phyloP scores from a whole-genome alignment of 2,113 vertebrate genomes.

The Corvus moneduloides region DNA sequence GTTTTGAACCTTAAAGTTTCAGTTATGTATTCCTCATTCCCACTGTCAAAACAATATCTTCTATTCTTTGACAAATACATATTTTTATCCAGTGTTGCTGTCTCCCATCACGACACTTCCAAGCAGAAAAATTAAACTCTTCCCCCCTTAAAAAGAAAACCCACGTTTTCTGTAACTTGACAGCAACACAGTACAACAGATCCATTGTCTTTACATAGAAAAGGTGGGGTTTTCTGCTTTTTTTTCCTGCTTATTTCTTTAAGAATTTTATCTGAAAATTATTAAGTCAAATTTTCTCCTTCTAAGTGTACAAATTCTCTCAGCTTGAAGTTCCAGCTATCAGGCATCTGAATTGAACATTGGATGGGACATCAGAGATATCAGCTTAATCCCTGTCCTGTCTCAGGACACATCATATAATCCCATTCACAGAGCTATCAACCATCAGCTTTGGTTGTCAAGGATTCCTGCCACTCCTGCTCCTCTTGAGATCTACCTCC shows the following conservation, averaged over 20 bases:
- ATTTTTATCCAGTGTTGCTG: background rate
- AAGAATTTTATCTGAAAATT: background rate
- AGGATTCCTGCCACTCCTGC: background rate
- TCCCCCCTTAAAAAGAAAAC: background rate
- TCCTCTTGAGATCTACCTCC: background rate
- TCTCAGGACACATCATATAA: background rate
- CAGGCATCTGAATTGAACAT: background rate
- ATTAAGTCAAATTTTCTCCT: background rate
- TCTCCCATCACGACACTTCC: background rate
- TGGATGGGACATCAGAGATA: background rate
- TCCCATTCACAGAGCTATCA: background rate
- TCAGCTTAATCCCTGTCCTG: background rate
- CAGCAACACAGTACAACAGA: background rate
- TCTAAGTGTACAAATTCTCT: background rate
- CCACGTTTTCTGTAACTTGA: background rate
- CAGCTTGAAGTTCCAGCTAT: background rate
- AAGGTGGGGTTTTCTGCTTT: rapidly evolving
- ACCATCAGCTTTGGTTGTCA: background rate
- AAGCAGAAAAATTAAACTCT: background rate
- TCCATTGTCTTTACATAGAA: background rate
- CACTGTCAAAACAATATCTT: background rate
- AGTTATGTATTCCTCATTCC: background rate
- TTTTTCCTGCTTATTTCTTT: background rate
- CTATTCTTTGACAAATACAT: background rate
- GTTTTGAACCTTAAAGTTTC: background rate